Evolutionary conservation across 1,140 invertebrate genomes (phyloP).

Genomic region (Fopius arisanus): DNA sequence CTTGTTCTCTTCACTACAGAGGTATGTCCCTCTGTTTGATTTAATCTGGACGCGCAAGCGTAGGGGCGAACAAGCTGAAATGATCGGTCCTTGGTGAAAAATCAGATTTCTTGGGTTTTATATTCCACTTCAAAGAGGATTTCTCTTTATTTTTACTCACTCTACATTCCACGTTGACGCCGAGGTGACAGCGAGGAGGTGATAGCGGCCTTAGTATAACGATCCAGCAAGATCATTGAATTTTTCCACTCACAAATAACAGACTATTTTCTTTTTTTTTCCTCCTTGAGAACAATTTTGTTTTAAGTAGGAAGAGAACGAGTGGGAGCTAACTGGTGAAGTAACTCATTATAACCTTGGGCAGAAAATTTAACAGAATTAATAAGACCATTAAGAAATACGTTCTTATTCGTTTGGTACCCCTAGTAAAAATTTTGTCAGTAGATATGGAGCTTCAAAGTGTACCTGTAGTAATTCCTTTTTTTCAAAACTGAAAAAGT

Average conservation of each 20-base stretch:
- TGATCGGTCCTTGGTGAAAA: slow-evolving; percentile 43
- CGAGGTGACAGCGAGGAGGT: not conserved
- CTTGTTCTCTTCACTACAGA: not conserved
- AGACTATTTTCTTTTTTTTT: not conserved
- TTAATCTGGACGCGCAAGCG: not conserved
- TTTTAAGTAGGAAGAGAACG: too few relatives aligned
- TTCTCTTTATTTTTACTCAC: not conserved
- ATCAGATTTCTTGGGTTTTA: slow-evolving; percentile 40
- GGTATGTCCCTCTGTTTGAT: not conserved
- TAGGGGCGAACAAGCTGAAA: slow-evolving; percentile 17
- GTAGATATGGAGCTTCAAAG: too few relatives aligned
- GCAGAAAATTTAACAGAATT: too few relatives aligned
- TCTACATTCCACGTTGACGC: not conserved
- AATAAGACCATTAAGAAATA: too few relatives aligned
- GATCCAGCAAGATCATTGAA: not conserved
- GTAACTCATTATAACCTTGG: too few relatives aligned
- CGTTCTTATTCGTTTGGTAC: too few relatives aligned
- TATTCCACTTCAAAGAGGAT: slow-evolving; percentile 11
- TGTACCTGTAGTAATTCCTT: too few relatives aligned
- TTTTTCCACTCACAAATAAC: not conserved
- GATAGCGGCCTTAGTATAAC: not conserved
- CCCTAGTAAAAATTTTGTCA: too few relatives aligned
- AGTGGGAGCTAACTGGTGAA: too few relatives aligned
- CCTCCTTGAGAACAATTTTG: too few relatives aligned
- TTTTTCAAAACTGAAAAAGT: too few relatives aligned